A percentile compares a stretch with the other conserved stretches of the same genome.
These are phyloP conservation scores for Varanus komodoensis DNA, from an alignment of 2,113 vertebrate species.

Conservation along the genomic window DNA sequence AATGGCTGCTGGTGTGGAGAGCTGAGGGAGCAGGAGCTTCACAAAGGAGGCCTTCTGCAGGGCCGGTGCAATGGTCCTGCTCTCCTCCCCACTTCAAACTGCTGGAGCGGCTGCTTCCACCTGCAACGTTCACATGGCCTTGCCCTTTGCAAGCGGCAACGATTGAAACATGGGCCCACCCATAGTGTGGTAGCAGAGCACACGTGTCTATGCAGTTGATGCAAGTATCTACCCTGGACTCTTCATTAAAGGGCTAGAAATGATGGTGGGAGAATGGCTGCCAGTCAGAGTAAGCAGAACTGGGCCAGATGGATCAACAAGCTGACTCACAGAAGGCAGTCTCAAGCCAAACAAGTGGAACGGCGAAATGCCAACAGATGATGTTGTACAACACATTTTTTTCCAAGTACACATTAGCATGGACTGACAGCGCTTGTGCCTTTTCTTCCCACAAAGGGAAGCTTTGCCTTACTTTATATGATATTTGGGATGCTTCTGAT, in stretches of 20 bases:
- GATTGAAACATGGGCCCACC: neutral
- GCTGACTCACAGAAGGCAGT: neutral
- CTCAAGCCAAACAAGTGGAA: neutral
- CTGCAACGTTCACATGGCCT: neutral
- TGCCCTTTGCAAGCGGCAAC: neutral
- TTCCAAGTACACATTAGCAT: too few species aligned
- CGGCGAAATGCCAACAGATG: neutral
- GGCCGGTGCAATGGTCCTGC: too few species aligned
- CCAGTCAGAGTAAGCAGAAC: neutral
- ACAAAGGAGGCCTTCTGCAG: too few species aligned
- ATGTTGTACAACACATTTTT: too few species aligned
- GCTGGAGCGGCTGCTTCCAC: neutral
- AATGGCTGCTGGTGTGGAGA: too few species aligned
- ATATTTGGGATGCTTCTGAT: neutral
- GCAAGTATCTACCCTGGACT: neutral
- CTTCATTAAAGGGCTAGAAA: neutral
- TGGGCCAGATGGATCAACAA: neutral
- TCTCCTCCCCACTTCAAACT: too few species aligned
- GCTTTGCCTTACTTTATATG: neutral
- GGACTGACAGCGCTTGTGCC: too few species aligned
- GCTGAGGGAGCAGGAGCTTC: too few species aligned
- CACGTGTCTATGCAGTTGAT: neutral
- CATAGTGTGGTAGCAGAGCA: neutral
- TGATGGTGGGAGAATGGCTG: too few species aligned
- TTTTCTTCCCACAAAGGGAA: neutral